Evolutionary conservation across 1,140 invertebrate species (phyloP).

Genomic region (Octopus sinensis): DNA sequence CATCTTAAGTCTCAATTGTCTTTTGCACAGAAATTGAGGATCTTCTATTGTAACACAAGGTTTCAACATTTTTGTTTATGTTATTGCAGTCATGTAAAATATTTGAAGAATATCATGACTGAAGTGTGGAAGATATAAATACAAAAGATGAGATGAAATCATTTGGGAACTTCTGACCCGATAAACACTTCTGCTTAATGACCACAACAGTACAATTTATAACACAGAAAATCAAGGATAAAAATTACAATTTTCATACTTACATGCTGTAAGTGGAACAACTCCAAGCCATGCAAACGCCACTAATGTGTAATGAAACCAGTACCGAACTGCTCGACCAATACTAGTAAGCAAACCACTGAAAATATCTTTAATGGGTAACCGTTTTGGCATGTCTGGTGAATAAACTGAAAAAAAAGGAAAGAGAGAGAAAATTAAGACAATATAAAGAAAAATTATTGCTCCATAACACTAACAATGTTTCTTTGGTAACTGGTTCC

Average conservation of each 20-base stretch:
- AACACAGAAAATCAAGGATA: background rate
- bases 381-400: constrained; percentile 93
- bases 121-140: too few relatives aligned
- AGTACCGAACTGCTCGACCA: constrained; percentile 86
- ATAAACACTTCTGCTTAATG: background rate
- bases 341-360: constrained; percentile 85
- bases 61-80: too few relatives aligned
- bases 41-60: too few relatives aligned
- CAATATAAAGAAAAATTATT: background rate
- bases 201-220: background rate
- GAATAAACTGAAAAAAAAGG: constrained; percentile 74
- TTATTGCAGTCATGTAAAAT: too few relatives aligned
- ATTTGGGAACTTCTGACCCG: too few relatives aligned
- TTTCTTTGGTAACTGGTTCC: background rate
- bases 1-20: too few relatives aligned
- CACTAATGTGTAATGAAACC: constrained; percentile 94
- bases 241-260: constrained; percentile 34
- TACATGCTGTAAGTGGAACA: constrained; percentile 92
- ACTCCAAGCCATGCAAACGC: constrained; percentile 96
- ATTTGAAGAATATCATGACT: too few relatives aligned
- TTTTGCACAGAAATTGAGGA: too few relatives aligned
- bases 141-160: too few relatives aligned
- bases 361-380: constrained; percentile 87
- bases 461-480: background rate
- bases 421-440: background rate